phyloP scores from a whole-genome alignment of 2,888 invertebrate species.

The Cremastobaeus sp. region DNA sequence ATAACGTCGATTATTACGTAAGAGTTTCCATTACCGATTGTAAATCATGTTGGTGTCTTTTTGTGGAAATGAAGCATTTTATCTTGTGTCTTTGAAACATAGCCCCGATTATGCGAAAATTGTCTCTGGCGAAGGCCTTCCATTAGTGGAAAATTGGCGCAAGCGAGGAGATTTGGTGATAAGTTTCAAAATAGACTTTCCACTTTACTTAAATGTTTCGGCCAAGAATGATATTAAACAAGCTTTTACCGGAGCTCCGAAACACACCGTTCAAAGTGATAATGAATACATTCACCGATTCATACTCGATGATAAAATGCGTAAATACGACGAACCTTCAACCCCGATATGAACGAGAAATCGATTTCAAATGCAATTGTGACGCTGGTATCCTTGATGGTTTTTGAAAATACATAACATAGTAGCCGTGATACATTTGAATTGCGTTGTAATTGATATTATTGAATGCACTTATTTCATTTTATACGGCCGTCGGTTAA shows the following conservation, averaged over 20 bases:
- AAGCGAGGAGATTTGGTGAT: conserved; percentile 85
- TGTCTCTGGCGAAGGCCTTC: conserved; percentile 86
- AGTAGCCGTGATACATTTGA: no score
- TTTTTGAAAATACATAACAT: no score
- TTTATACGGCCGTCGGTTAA: no score
- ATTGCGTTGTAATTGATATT: no score
- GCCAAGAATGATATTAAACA: conserved; percentile 76
- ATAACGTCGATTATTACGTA: conserved; percentile 86
- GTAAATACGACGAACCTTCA: conserved; percentile 64
- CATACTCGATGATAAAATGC: conserved; percentile 66
- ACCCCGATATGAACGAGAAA: conserved; percentile 57
- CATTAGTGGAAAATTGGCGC: conserved; percentile 82
- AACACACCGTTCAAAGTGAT: conserved; percentile 51
- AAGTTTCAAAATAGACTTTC: conserved; percentile 82
- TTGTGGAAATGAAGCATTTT: conserved; percentile 1
- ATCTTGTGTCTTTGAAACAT: conserved; percentile 24
- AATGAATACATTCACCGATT: conserved; percentile 65
- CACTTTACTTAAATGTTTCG: conserved; percentile 79
- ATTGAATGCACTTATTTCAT: no score
- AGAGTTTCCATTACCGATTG: conserved; percentile 60
- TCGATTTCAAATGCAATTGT: conserved; percentile 21
- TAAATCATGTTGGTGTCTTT: conserved; percentile 6
- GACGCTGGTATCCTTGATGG: not conserved
- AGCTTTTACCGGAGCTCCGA: conserved; percentile 65
- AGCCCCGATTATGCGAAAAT: conserved; percentile 84